phyloP scores from a whole-genome alignment of 2,797 vertebrate genomes.

The Poecilia wingei region DNA sequence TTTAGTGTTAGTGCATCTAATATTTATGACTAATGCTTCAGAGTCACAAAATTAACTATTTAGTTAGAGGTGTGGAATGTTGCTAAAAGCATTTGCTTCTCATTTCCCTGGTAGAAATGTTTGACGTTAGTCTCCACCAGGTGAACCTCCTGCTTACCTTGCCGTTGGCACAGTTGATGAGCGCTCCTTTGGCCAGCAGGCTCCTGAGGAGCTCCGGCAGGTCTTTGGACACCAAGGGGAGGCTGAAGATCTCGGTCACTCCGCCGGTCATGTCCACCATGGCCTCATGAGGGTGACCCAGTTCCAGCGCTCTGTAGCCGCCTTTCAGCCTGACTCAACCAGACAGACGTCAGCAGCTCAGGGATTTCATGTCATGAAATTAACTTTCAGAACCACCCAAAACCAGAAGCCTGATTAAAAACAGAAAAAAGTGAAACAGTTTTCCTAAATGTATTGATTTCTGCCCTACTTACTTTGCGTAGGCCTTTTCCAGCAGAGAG shows the following conservation, averaged over 20 bases:
- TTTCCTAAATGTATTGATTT: neutral
- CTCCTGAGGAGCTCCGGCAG: slow-evolving; percentile 55
- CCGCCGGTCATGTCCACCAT: slow-evolving; percentile 85
- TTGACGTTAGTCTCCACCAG: no score
- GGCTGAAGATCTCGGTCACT: slow-evolving; percentile 68
- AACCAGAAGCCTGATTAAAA: neutral
- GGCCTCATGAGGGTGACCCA: slow-evolving; percentile 85
- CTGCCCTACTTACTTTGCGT: slow-evolving; percentile 79
- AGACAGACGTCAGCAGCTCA: neutral
- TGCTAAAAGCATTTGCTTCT: no score
- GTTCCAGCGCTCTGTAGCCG: slow-evolving; percentile 80
- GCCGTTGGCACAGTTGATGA: slow-evolving; percentile 82
- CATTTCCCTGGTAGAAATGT: no score
- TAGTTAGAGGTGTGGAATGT: no score
- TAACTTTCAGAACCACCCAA: no score
- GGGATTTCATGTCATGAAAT: no score
- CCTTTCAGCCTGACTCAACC: slow-evolving; percentile 77
- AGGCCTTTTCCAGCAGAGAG: slow-evolving; percentile 84
- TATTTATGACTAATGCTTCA: no score
- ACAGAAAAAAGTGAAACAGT: neutral
- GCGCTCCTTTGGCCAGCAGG: slow-evolving; percentile 75
- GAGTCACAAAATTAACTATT: no score
- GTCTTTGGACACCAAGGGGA: slow-evolving; percentile 50
- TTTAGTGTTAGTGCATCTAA: no score
- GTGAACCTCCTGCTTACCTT: slow-evolving; percentile 49